Conservation (phyloP, 92 coral and sea anemone genomes). For the Siderastrea siderea region DNA sequence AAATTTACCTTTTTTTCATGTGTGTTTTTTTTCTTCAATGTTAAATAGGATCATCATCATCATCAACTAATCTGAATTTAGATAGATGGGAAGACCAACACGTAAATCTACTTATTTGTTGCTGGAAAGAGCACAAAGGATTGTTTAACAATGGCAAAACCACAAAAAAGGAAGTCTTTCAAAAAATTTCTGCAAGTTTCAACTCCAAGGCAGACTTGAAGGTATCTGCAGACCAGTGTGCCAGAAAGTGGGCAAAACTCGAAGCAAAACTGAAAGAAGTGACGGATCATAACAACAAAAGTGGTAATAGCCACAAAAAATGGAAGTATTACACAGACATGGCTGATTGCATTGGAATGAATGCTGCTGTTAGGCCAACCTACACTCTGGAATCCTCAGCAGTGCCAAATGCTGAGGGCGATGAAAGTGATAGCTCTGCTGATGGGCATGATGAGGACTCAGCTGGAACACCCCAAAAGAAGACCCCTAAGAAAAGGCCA, state of each 20-base stretch:
- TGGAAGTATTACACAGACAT: constrained; percentile 31
- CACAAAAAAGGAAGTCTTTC: constrained; percentile 47
- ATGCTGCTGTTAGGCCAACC: constrained; percentile 35
- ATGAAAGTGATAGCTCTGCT: constrained; percentile 31
- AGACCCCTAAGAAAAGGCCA: constrained; percentile 47
- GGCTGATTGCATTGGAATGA: constrained; percentile 33
- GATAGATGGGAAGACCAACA: constrained; percentile 66
- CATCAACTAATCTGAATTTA: constrained; percentile 22
- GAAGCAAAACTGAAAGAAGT: constrained; percentile 53
- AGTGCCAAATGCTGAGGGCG: constrained; percentile 2
- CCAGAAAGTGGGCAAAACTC: constrained; percentile 54
- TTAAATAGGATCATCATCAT: not conserved
- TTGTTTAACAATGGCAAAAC: constrained; percentile 47
- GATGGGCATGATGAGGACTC: not conserved
- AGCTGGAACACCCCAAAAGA: constrained; percentile 25
- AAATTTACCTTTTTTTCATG: not conserved
- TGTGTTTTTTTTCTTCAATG: not conserved
- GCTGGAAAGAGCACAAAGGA: constrained; percentile 47
- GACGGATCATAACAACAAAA: constrained; percentile 47
- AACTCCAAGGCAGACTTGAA: constrained; percentile 18
- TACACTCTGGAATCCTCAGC: constrained; percentile 49
- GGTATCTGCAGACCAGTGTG: constrained; percentile 52
- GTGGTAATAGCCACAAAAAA: constrained; percentile 33
- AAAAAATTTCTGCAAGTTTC: constrained; percentile 39
- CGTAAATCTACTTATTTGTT: constrained; percentile 24